A percentile compares a stretch with the other conserved stretches of the same genome.
These are phyloP conservation scores for Myopa tessellatipennis DNA, from an alignment of 2,888 invertebrate genomes.

Conservation along the genomic window DNA sequence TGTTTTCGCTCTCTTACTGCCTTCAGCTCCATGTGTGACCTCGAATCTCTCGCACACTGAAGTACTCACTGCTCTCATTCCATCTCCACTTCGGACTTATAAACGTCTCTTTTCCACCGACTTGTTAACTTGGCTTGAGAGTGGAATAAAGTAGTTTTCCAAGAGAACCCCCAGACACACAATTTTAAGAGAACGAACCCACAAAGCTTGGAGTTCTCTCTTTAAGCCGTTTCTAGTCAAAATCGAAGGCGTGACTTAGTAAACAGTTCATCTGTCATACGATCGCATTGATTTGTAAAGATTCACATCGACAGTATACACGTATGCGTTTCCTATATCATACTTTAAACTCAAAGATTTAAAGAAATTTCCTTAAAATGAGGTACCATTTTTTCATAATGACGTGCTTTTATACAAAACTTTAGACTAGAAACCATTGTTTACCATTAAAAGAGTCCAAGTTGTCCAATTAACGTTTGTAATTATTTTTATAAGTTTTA, in stretches of 20 bases:
- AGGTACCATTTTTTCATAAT: no score
- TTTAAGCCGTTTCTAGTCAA: neutral
- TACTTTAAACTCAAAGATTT: neutral
- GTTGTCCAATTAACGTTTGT: no score
- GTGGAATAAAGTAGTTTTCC: neutral
- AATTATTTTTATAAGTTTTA: no score
- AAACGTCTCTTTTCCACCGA: conserved; percentile 13
- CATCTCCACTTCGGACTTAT: neutral
- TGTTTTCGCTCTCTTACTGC: neutral
- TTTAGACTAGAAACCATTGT: no score
- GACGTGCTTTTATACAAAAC: no score
- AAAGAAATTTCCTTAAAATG: neutral
- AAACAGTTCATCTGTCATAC: conserved; percentile 24
- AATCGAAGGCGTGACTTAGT: conserved; percentile 30
- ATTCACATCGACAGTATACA: neutral
- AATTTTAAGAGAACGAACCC: no score
- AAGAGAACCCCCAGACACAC: neutral
- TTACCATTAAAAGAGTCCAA: no score
- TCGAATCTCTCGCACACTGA: neutral
- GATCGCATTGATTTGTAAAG: neutral
- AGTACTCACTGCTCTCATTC: neutral
- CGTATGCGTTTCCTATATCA: neutral
- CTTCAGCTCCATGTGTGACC: no score
- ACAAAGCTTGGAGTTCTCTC: neutral
- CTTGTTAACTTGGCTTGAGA: neutral